These are phyloP conservation scores for Myxocyprinus asiaticus DNA, from an alignment of 2,113 vertebrate species.

Conservation along the genomic window DNA sequence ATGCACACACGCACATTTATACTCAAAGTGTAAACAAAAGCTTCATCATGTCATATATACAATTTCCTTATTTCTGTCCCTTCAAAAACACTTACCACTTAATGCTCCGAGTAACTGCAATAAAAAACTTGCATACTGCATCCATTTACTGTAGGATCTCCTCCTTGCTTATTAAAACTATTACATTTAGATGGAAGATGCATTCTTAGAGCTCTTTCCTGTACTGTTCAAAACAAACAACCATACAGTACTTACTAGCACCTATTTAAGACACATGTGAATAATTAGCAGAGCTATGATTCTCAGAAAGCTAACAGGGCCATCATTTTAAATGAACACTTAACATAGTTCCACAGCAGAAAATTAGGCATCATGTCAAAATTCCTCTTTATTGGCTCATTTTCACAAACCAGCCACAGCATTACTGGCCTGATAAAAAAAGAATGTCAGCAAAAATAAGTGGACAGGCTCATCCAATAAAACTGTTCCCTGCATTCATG, in stretches of 20 bases:
- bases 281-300: slow-evolving; percentile 8
- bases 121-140: too few species aligned
- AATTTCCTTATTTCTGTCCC: too few species aligned
- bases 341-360: background rate
- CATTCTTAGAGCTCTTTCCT: slow-evolving; percentile 6
- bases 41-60: too few species aligned
- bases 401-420: background rate
- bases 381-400: too few species aligned
- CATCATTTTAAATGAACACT: background rate
- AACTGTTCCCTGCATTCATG: slow-evolving; percentile 28
- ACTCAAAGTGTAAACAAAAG: too few species aligned
- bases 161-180: too few species aligned
- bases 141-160: too few species aligned
- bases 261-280: slow-evolving; percentile 13
- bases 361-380: too few species aligned
- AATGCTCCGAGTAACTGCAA: too few species aligned
- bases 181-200: slow-evolving; percentile 2
- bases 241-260: slow-evolving; percentile 23
- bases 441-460: background rate
- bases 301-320: background rate
- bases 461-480: background rate
- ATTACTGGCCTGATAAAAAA: slow-evolving; percentile 11
- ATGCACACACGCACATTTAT: too few species aligned
- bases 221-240: slow-evolving; percentile 52
- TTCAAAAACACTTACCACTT: too few species aligned